Percentiles rank a stretch among this genome's conserved stretches.
Conservation (phyloP, 1,140 invertebrate species). For the Drosophila repleta region DNA sequence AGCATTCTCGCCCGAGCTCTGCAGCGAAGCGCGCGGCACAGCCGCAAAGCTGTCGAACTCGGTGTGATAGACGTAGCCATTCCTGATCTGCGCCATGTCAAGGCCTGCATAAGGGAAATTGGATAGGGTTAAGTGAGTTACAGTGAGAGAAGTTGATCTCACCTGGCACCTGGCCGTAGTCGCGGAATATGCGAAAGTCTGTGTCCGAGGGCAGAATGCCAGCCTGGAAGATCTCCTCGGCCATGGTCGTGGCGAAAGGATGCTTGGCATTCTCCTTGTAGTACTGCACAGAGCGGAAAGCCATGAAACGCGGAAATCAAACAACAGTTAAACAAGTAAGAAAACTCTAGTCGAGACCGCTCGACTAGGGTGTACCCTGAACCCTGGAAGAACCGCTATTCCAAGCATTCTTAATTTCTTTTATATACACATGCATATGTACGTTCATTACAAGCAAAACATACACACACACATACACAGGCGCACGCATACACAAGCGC, state of each 20-base stretch:
- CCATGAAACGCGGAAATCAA: not conserved
- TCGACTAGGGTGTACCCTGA: too few relatives aligned
- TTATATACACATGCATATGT: too few relatives aligned
- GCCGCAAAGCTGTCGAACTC: slow-evolving; percentile 90
- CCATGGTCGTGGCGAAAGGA: slow-evolving; percentile 95
- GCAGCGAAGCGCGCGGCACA: slow-evolving; percentile 91
- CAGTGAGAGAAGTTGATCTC: not conserved
- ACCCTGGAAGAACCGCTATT: too few relatives aligned
- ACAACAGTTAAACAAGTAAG: too few relatives aligned
- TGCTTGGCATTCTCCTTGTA: slow-evolving; percentile 84
- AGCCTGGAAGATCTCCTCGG: slow-evolving; percentile 97
- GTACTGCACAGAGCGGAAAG: slow-evolving; percentile 35
- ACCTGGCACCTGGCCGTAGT: slow-evolving; percentile 91
- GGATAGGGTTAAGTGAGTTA: not conserved
- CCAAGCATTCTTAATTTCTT: too few relatives aligned
- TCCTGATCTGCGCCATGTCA: slow-evolving; percentile 88
- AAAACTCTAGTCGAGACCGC: too few relatives aligned
- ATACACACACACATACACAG: too few relatives aligned
- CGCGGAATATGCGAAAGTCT: slow-evolving; percentile 97
- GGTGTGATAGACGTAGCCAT: slow-evolving; percentile 97
- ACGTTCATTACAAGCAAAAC: too few relatives aligned
- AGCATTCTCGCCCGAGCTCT: slow-evolving; percentile 92
- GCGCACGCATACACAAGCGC: too few relatives aligned
- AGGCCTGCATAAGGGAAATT: slow-evolving; percentile 27
- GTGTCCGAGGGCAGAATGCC: slow-evolving; percentile 97